A percentile compares a stretch with the other conserved stretches of the same genome.
Evolutionary conservation across 1,140 invertebrate genomes (phyloP).

Genomic region (Eueides isabella): DNA sequence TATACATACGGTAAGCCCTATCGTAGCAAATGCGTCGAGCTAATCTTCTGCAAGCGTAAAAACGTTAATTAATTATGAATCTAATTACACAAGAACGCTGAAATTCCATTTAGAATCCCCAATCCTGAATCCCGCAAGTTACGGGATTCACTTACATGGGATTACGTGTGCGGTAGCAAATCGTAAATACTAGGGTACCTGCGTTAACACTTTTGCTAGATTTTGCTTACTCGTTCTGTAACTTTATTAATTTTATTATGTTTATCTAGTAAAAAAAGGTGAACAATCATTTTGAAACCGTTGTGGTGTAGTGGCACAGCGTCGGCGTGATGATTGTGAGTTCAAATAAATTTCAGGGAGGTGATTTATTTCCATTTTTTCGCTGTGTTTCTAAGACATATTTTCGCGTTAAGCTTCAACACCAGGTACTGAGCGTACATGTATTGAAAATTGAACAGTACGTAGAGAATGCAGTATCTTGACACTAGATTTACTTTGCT

Average conservation of each 20-base stretch:
- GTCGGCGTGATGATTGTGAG: no score
- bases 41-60: constrained; percentile 16
- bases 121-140: constrained; percentile 18
- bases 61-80: constrained; percentile 29
- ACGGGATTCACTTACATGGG: constrained; percentile 19
- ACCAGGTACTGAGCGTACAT: no score
- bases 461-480: no score
- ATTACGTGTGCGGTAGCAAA: constrained; percentile 19
- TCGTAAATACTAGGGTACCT: background rate
- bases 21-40: background rate
- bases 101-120: constrained; percentile 16
- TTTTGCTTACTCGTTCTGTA: background rate
- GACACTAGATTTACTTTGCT: no score
- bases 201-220: background rate
- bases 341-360: no score
- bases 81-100: constrained; percentile 20
- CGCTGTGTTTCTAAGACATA: no score
- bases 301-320: no score
- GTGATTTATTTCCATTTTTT: no score
- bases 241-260: background rate
- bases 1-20: background rate
- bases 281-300: no score
- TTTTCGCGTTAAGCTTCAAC: no score
- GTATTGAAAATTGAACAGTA: no score
- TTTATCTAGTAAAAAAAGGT: no score